phyloP scores from a whole-genome alignment of 1,140 invertebrate species.

The Capitella teleta region DNA sequence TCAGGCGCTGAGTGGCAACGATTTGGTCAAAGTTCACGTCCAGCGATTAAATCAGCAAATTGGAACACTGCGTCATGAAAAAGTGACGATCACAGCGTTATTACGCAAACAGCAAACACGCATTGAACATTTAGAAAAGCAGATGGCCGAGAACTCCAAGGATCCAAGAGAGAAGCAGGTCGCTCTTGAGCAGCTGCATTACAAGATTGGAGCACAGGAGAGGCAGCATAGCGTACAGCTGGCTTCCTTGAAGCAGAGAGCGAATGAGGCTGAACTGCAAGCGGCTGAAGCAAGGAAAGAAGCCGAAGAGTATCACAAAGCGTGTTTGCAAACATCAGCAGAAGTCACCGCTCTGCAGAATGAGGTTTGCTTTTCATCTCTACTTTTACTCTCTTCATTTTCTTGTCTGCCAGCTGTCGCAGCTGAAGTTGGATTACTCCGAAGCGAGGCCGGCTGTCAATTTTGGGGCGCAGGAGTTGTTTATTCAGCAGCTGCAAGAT shows the following conservation, averaged over 20 bases:
- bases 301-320: conserved; percentile 38
- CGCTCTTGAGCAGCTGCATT: conserved; percentile 33
- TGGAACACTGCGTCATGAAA: conserved; percentile 24
- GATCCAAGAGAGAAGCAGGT: conserved; percentile 34
- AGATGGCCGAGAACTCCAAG: conserved; percentile 20
- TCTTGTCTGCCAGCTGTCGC: conserved; percentile 26
- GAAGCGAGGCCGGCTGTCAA: conserved; percentile 29
- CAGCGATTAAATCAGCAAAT: conserved; percentile 17
- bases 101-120: conserved; percentile 35
- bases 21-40: conserved; percentile 23
- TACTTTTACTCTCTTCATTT: no score
- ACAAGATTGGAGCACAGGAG: conserved; percentile 25
- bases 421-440: conserved; percentile 30
- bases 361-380: conserved; percentile 18
- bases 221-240: conserved; percentile 26
- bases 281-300: conserved; percentile 33
- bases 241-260: conserved; percentile 22
- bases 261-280: conserved; percentile 31
- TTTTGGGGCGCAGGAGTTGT: conserved; percentile 37
- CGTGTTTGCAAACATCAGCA: conserved; percentile 32
- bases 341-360: conserved; percentile 32
- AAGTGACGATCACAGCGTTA: conserved; percentile 31
- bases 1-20: conserved; percentile 22
- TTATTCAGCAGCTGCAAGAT: conserved; percentile 40
- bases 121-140: conserved; percentile 25